Conservation (phyloP, 2,888 invertebrate species). For the Baccha elongata region DNA sequence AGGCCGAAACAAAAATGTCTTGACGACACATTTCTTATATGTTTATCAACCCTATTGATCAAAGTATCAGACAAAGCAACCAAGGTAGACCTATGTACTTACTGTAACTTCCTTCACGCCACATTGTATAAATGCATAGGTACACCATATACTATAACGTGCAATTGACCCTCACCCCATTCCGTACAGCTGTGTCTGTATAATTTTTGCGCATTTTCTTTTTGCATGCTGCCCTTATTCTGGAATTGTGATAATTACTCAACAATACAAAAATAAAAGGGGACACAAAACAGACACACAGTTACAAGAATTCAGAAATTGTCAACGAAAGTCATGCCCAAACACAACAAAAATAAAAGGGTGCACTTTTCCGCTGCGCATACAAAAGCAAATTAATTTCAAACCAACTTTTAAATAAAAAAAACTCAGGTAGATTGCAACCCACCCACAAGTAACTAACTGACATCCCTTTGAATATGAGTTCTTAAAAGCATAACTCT, state of each 20-base stretch:
- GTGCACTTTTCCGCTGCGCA: constrained; percentile 35
- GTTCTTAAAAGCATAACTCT: background rate
- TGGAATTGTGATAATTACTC: constrained; percentile 40
- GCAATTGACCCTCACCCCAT: constrained; percentile 45
- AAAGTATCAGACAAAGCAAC: background rate
- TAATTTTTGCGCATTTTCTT: constrained; percentile 26
- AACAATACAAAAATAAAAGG: constrained; percentile 12
- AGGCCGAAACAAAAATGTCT: background rate
- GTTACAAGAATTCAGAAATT: background rate
- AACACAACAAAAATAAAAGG: background rate
- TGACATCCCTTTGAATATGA: constrained; percentile 27
- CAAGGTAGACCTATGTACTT: no score
- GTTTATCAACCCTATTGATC: background rate
- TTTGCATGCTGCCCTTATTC: constrained; percentile 49
- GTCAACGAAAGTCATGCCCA: constrained; percentile 26
- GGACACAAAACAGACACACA: constrained; percentile 7
- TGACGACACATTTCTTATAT: no score
- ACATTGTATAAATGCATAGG: background rate
- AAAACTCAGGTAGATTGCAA: no score
- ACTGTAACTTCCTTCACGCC: no score
- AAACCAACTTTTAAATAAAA: background rate
- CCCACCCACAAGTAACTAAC: constrained; percentile 4
- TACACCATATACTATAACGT: background rate
- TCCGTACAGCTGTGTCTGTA: background rate
- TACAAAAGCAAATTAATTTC: background rate